Conservation (phyloP, 2,113 vertebrate species). For the Laticauda laticaudata region DNA sequence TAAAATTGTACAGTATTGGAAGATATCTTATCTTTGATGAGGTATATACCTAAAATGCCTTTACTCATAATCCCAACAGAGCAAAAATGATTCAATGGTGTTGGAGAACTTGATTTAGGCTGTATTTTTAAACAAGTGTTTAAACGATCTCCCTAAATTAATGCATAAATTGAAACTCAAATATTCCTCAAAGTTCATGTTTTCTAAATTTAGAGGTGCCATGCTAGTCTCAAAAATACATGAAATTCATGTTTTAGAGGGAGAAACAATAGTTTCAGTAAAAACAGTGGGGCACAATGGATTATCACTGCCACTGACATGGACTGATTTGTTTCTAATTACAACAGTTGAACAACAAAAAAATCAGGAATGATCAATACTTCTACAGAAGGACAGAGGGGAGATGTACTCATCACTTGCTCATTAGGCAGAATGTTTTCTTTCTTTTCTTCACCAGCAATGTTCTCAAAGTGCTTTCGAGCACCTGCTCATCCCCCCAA, state of each 20-base stretch:
- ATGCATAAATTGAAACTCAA: background rate
- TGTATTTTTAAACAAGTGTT: background rate
- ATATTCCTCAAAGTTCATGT: background rate
- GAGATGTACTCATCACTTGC: fast-evolving
- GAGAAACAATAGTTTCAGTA: background rate
- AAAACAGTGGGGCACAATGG: background rate
- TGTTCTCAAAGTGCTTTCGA: background rate
- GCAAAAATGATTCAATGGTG: background rate
- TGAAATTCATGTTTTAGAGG: background rate
- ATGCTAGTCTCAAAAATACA: background rate
- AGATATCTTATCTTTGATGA: background rate
- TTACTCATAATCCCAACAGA: background rate
- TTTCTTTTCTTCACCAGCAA: background rate
- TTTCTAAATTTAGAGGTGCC: background rate
- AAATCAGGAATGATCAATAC: background rate
- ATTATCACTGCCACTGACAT: background rate
- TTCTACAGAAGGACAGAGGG: background rate
- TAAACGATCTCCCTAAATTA: background rate
- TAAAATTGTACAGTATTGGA: background rate
- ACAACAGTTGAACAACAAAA: too few relatives aligned
- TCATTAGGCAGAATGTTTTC: background rate
- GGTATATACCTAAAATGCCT: background rate
- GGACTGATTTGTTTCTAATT: background rate
- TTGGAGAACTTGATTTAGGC: background rate
- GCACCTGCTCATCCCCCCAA: background rate